Percentiles rank a stretch among this genome's conserved stretches.
Conservation (phyloP, 2,113 vertebrate species). For the Epinephelus lanceolatus region DNA sequence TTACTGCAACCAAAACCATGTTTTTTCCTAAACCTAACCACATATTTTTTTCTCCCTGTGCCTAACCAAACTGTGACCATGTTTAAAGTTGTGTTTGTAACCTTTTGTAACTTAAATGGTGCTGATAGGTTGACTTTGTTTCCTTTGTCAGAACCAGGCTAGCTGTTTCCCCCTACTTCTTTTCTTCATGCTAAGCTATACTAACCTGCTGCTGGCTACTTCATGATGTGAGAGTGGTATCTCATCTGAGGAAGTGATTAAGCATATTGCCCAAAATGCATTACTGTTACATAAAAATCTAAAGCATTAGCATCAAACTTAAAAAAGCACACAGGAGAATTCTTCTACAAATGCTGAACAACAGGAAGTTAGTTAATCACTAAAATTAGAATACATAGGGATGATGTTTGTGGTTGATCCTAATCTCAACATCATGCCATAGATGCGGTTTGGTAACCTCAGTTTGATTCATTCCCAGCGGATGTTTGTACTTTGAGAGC, state of each 20-base stretch:
- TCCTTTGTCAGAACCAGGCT: background rate
- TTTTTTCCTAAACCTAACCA: too few species aligned
- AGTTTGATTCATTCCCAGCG: background rate
- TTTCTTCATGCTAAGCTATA: background rate
- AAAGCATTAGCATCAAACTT: background rate
- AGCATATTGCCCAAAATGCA: background rate
- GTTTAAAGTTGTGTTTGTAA: too few species aligned
- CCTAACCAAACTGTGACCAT: too few species aligned
- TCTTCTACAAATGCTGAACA: background rate
- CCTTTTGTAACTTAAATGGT: background rate
- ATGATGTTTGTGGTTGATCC: background rate
- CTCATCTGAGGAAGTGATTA: background rate
- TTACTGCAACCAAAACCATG: too few species aligned
- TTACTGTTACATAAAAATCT: background rate
- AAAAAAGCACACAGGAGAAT: background rate
- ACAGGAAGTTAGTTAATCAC: background rate
- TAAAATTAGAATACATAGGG: background rate
- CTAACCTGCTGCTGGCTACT: too few species aligned
- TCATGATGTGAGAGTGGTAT: background rate
- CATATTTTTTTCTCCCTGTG: too few species aligned
- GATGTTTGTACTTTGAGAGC: background rate
- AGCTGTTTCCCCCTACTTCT: background rate
- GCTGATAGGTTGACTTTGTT: background rate
- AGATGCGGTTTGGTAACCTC: background rate
- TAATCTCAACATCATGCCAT: background rate